These are phyloP conservation scores for Candoia aspera DNA, from an alignment of 2,113 vertebrate species.

Conservation along the genomic window DNA sequence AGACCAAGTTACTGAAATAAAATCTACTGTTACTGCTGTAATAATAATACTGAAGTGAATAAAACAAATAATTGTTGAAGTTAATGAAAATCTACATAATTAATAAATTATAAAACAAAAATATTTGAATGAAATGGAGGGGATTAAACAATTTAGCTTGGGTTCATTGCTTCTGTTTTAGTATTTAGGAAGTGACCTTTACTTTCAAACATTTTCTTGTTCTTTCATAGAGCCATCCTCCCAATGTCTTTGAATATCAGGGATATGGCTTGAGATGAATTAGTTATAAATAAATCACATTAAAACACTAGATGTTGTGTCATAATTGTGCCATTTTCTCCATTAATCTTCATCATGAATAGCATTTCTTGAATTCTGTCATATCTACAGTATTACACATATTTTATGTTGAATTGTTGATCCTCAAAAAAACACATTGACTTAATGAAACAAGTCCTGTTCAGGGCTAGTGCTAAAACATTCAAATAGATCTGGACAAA, in stretches of 20 bases:
- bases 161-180: background rate
- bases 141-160: background rate
- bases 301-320: background rate
- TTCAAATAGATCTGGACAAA: background rate
- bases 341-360: background rate
- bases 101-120: background rate
- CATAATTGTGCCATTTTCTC: background rate
- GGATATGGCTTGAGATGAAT: background rate
- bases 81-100: background rate
- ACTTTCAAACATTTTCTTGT: background rate
- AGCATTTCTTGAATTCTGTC: background rate
- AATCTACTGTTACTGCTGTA: background rate
- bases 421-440: background rate
- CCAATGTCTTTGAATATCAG: background rate
- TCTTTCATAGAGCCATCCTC: background rate
- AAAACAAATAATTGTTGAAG: background rate
- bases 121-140: background rate
- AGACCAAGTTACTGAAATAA: background rate
- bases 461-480: background rate
- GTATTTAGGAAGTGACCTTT: background rate
- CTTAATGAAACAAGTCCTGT: background rate
- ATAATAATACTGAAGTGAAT: background rate
- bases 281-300: background rate
- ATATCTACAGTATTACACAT: background rate
- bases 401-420: background rate